These are phyloP conservation scores for Cephalophus harveyi DNA, from an alignment of 2,113 vertebrate genomes.

Conservation along the genomic window DNA sequence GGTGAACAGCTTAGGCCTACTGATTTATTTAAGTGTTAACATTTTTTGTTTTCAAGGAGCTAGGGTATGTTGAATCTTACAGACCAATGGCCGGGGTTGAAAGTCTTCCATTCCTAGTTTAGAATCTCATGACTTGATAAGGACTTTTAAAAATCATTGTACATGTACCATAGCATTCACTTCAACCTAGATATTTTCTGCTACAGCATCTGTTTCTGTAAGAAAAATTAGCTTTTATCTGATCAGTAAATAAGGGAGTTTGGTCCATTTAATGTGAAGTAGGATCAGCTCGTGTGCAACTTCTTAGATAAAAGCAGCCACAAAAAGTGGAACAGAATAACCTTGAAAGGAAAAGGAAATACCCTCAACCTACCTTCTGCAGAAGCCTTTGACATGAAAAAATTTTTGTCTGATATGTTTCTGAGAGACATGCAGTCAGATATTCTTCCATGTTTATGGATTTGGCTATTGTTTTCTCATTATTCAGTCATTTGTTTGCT, in stretches of 20 bases:
- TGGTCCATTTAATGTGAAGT: background rate
- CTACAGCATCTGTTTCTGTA: background rate
- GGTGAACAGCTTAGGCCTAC: background rate
- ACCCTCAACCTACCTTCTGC: background rate
- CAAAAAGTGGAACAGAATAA: background rate
- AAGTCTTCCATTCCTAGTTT: background rate
- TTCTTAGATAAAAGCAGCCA: background rate
- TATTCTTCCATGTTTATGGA: background rate
- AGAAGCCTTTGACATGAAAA: background rate
- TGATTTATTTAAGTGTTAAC: background rate
- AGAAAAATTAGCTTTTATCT: background rate
- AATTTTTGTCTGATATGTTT: background rate
- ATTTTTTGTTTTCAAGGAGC: background rate
- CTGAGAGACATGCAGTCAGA: background rate
- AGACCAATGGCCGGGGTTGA: background rate
- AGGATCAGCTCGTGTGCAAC: background rate
- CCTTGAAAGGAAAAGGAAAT: background rate
- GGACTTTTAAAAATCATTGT: background rate
- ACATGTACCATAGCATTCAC: background rate
- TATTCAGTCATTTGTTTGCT: background rate
- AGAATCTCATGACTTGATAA: background rate
- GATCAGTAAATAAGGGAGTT: background rate
- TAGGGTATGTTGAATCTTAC: background rate
- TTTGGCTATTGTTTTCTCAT: background rate
- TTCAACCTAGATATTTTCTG: background rate